phyloP scores from a whole-genome alignment of 2,113 vertebrate species.

The Gavia stellata region DNA sequence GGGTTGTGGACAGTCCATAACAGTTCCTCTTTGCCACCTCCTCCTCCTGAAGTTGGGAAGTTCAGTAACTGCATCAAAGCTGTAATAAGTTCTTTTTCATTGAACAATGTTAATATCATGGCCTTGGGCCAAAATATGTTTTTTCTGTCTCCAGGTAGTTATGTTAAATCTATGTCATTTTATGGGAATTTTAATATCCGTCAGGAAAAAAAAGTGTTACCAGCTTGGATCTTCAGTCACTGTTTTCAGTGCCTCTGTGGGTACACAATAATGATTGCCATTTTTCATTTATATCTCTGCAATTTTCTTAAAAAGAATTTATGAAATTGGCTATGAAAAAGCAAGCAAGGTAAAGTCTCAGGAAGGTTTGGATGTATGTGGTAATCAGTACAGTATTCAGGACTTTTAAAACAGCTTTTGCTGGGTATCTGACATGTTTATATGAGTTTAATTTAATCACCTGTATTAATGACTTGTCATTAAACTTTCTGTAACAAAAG shows the following conservation, averaged over 20 bases:
- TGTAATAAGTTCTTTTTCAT: neutral
- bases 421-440: neutral
- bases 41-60: neutral
- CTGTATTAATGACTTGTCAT: neutral
- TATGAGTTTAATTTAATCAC: neutral
- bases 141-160: neutral
- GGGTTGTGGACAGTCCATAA: rapidly evolving
- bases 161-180: neutral
- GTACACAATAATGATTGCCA: neutral
- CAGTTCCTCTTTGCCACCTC: neutral
- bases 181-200: neutral
- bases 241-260: neutral
- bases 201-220: neutral
- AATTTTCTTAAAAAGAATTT: neutral
- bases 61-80: neutral
- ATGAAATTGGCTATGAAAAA: neutral
- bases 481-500: neutral
- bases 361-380: neutral
- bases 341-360: neutral
- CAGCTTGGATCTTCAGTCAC: neutral
- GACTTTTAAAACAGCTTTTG: neutral
- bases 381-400: neutral
- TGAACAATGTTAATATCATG: neutral
- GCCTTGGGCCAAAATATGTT: neutral
- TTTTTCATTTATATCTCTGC: neutral